Evolutionary conservation across 2,113 vertebrate species (phyloP).

Genomic region (Paratilapia polleni): DNA sequence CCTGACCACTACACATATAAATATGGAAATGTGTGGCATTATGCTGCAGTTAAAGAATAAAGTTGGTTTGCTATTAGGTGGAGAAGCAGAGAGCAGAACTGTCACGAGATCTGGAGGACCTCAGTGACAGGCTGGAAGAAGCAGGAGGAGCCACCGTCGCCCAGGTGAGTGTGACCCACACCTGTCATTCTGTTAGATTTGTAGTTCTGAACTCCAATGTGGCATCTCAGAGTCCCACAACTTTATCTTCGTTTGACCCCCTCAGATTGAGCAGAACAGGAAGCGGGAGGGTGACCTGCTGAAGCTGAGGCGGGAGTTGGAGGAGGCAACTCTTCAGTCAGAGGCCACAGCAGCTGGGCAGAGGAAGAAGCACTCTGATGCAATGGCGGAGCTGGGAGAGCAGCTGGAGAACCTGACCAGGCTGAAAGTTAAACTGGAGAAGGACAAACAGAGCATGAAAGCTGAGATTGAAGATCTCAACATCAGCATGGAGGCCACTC

Average conservation of each 20-base stretch:
- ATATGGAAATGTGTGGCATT: fast-evolving
- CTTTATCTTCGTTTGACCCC: background rate
- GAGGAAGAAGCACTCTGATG: conserved; percentile 79
- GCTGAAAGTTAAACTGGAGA: conserved; percentile 77
- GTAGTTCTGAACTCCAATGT: background rate
- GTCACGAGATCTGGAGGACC: conserved; percentile 78
- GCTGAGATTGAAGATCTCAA: conserved; percentile 77
- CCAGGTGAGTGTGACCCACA: conserved; percentile 63
- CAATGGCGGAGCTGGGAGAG: conserved; percentile 72
- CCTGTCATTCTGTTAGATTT: background rate
- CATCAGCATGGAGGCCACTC: conserved; percentile 57
- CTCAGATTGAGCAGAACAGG: conserved; percentile 78
- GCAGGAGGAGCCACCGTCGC: conserved; percentile 73
- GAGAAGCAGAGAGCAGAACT: conserved; percentile 82
- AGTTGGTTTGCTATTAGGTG: conserved; percentile 56
- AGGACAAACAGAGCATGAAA: conserved; percentile 79
- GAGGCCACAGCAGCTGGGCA: conserved; percentile 64
- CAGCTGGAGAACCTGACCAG: conserved; percentile 78
- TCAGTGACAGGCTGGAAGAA: conserved; percentile 79
- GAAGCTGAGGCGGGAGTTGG: conserved; percentile 75
- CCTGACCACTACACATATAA: background rate
- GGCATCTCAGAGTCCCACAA: background rate
- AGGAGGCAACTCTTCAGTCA: conserved; percentile 73
- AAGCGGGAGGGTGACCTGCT: conserved; percentile 76
- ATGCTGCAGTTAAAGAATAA: background rate